Evolutionary conservation across 2,113 vertebrate genomes (phyloP).

Genomic region (Dicrurus megarhynchus): DNA sequence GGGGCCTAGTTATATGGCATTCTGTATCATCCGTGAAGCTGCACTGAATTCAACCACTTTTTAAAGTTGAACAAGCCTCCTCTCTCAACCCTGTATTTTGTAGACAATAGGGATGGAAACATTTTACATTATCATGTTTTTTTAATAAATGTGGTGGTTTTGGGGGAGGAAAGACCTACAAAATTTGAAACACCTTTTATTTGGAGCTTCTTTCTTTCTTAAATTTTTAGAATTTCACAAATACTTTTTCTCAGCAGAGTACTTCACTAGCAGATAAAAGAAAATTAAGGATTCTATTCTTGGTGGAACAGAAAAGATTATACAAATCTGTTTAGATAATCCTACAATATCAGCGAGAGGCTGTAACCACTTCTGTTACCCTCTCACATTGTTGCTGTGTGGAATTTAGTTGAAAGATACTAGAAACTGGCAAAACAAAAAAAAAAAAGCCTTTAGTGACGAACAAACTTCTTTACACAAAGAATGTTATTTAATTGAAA

Average conservation of each 20-base stretch:
- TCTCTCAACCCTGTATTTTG: not conserved
- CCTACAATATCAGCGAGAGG: not conserved
- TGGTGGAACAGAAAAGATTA: not conserved
- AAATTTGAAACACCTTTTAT: not conserved
- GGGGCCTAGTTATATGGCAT: not conserved
- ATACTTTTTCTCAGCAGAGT: not conserved
- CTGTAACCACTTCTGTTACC: not conserved
- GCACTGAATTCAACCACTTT: not conserved
- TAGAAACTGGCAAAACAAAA: not conserved
- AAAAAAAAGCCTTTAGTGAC: not conserved
- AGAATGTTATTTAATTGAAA: not conserved
- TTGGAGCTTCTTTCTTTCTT: not conserved
- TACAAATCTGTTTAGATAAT: conserved; percentile 1
- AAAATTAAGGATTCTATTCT: not conserved
- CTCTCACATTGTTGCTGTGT: not conserved
- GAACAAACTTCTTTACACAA: not conserved
- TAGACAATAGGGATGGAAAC: not conserved
- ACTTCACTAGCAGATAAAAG: not conserved
- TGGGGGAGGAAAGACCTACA: fast-evolving
- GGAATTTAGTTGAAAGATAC: not conserved
- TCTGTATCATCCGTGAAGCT: not conserved
- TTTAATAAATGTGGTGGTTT: not conserved
- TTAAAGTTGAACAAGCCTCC: not conserved
- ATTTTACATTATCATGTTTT: not conserved
- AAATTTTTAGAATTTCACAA: not conserved